Evolutionary conservation across 2,888 invertebrate species (phyloP), one percentile per base, ranked within the genome.

Genomic region (Amblyteles armatorius): DNA sequence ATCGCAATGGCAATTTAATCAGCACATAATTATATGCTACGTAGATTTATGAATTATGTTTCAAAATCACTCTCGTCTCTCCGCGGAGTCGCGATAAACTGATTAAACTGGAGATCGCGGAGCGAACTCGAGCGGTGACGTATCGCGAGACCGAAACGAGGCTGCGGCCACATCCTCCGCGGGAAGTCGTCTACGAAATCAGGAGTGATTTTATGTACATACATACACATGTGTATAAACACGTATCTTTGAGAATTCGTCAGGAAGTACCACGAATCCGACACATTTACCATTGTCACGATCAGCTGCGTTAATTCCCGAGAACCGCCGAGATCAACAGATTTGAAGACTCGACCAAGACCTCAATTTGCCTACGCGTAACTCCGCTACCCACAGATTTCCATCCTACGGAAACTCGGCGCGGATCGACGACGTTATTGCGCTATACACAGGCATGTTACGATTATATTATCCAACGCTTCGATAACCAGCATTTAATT

Each of bases 331-430:
- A 87, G 83, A 87, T 88, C 85, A 86, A 87, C 85, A 87, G 84
- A 87, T 88, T 88, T 88, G 86, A 85, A 84, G 87, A 80, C 74
- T 74, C 87, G 89, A 90, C 88, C 90, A 90, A 90, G 90, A 89
- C 89, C 90, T 89, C 87, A 74, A 85, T 88, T 87, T 88, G 88
- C 89, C 90, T 90, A 90, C 89, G 88, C 84, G 87, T 87, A 87
- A 86, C 88, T 84, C 87, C 48, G 44, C 88, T 87, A 84, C 89
- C 90, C 88, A 88, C 89, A 73, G 83, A 83, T 88, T 86, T 86
- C 87, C 88, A 85, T 79, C 87, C 89, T 89, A 89, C 88, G 86
- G 77, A 86, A 76, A 85, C 84, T 76, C 79, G 74, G 79, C 52
- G 78, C 83, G 77, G 80, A 73, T 72, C 44, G 48, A 81, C 79